Percentiles rank a stretch among this genome's conserved stretches.
Conservation (phyloP, 2,113 vertebrate genomes). For the Phaethornis superciliosus region DNA sequence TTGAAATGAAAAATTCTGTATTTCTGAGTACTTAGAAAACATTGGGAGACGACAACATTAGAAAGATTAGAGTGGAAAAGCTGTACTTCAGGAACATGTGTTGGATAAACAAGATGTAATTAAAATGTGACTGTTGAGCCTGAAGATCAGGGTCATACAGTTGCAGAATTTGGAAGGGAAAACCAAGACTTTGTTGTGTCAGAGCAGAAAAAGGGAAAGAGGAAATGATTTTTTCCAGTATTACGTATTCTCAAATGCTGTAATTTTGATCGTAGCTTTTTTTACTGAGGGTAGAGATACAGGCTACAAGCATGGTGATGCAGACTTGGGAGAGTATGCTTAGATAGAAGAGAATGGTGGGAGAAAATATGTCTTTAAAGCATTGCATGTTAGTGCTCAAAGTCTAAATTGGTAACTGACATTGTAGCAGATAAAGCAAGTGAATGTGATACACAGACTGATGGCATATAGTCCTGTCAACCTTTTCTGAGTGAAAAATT, state of each 20-base stretch:
- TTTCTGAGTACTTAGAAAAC: neutral
- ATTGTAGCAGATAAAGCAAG: neutral
- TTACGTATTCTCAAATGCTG: neutral
- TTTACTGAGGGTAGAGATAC: neutral
- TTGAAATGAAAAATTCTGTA: neutral
- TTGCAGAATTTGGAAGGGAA: neutral
- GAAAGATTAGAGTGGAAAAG: neutral
- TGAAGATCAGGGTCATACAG: fast-evolving
- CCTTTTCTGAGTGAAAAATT: neutral
- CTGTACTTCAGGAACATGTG: neutral
- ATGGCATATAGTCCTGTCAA: neutral
- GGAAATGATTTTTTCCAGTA: neutral
- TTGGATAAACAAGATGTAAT: neutral
- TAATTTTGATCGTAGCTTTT: neutral
- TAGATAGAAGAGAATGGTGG: neutral
- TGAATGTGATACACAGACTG: neutral
- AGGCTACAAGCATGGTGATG: neutral
- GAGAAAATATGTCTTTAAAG: neutral
- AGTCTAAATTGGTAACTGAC: neutral
- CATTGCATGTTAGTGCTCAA: neutral
- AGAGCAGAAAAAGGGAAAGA: neutral
- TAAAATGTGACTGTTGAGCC: neutral
- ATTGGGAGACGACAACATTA: neutral
- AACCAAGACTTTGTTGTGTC: neutral
- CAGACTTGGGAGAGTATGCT: neutral